These are phyloP conservation scores for Indicator indicator DNA, from an alignment of 2,113 vertebrate species.

Conservation along the genomic window DNA sequence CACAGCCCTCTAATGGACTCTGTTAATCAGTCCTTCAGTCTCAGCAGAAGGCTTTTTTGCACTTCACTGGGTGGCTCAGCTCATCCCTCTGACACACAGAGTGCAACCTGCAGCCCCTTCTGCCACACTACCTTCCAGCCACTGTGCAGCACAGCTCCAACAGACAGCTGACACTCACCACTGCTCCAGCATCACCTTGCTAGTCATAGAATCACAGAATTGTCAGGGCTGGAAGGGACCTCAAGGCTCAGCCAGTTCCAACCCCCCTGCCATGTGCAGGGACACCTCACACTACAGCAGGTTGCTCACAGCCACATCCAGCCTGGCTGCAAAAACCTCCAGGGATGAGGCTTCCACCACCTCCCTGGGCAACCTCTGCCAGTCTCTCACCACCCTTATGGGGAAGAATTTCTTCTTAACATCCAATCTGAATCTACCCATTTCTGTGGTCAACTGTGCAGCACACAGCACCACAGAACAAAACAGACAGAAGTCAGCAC, in stretches of 20 bases:
- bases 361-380: no score
- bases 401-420: no score
- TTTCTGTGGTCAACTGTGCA: accelerated
- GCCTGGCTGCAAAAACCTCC: no score
- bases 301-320: no score
- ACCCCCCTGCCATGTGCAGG: no score
- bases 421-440: no score
- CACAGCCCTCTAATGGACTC: not conserved
- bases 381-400: no score
- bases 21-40: not conserved
- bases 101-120: not conserved
- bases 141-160: accelerated
- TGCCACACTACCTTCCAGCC: not conserved
- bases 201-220: no score
- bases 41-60: not conserved
- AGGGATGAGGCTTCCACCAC: no score
- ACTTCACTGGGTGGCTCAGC: not conserved
- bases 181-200: accelerated
- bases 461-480: accelerated
- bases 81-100: not conserved
- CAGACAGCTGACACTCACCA: not conserved
- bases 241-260: no score
- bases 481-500: not conserved
- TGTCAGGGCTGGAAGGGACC: no score
- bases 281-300: no score